Base-by-base conservation (phyloP, 2,888 invertebrate genomes). In the Athrips mouffetella region DNA sequence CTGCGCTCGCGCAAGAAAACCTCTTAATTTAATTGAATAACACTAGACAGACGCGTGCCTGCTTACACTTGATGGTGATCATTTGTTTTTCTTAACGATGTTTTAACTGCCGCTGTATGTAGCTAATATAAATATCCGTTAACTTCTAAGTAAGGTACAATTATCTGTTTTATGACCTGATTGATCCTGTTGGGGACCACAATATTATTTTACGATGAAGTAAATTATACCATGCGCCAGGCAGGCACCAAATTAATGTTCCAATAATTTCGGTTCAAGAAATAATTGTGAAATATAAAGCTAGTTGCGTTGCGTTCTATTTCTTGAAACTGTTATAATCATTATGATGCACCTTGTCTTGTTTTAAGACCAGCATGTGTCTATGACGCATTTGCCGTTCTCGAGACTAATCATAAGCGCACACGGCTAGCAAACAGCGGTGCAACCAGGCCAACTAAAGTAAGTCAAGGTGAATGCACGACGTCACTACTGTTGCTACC, bases 381-480 rank as follows among this genome's bases (percentile, higher is more conserved):
- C 51, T 51, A 48, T 53, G 50, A 62, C 54, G 54, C 62, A 57
- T 55, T 48, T 58, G 60, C 61, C 53, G 65, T 67, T 68, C 65
- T 64, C 60, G 66, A 70, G 63, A 70, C 71, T 76, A 76, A 80
- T 80, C 73, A 78, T 75, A 63, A 67, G 73, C 65, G 73, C 70
- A 71, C 70, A 71, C 70, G 67, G 67, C 66, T 60, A 62, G 67
- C 73, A 73, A 71, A 71, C 70, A 70, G 65, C 75, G 75, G 69
- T 79, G 75, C 76, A 77, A 80, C 76, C 82, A 73, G 76, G 74
- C 75, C 74, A 72, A 67, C 76, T 69, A 70, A 86, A 82, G 76
- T 85, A 80, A 86, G 86, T 85, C 86, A 87, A 87, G 86, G 86
- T 84, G 80, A 84, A 70, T 69, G 58, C 60, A 59, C 71, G 67